These are phyloP conservation scores for Macrobrachium rosenbergii DNA, from an alignment of 1,140 invertebrate species.

Conservation along the genomic window DNA sequence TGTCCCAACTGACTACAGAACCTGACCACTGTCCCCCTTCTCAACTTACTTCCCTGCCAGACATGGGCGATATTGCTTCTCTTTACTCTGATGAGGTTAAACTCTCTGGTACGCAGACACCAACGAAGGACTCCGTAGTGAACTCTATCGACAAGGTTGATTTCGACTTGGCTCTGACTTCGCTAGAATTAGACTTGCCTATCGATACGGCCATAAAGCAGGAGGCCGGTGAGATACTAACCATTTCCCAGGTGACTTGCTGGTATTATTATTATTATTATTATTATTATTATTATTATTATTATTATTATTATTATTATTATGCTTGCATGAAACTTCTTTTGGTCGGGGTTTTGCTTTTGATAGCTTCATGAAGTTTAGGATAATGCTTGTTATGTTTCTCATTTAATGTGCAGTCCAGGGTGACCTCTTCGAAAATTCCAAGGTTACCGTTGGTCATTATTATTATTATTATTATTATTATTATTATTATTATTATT, in stretches of 20 bases:
- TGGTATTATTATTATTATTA: neutral
- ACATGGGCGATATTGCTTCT: neutral
- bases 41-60: neutral
- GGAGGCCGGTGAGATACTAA: slow-evolving; percentile 12
- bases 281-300: neutral
- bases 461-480: too few relatives aligned
- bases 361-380: too few relatives aligned
- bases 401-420: too few relatives aligned
- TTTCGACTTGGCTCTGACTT: slow-evolving; percentile 29
- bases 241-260: slow-evolving; percentile 15
- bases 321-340: too few relatives aligned
- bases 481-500: too few relatives aligned
- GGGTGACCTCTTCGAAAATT: too few relatives aligned
- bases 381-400: too few relatives aligned
- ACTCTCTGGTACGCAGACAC: neutral
- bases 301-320: too few relatives aligned
- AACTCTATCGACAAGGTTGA: slow-evolving; percentile 16
- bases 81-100: slow-evolving; percentile 7
- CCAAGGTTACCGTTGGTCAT: too few relatives aligned
- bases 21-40: slow-evolving; percentile 33
- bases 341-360: too few relatives aligned
- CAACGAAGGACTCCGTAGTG: neutral
- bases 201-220: slow-evolving; percentile 5
- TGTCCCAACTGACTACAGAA: neutral
- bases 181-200: slow-evolving; percentile 30